phyloP scores from a whole-genome alignment of 1,140 invertebrate genomes.

The Cheumatopsyche charites region DNA sequence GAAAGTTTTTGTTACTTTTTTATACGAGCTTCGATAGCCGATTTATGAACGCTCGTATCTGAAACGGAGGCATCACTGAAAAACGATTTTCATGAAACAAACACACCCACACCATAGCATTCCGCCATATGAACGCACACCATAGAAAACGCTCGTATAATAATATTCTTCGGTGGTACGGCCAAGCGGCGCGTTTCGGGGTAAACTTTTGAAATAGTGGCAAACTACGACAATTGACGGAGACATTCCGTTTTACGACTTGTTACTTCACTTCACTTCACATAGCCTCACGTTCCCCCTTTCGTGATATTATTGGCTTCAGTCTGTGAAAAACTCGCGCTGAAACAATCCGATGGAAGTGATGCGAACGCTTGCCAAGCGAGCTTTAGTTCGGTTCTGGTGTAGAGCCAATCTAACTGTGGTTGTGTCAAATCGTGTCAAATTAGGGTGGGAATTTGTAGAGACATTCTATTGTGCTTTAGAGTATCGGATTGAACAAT shows the following conservation, averaged over 20 bases:
- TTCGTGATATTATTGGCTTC: too few species aligned
- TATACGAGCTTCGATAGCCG: background rate
- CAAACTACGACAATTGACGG: conserved; percentile 35
- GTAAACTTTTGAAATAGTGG: conserved; percentile 31
- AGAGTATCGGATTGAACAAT: too few species aligned
- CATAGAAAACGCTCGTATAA: background rate
- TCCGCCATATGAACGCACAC: background rate
- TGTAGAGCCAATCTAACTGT: too few species aligned
- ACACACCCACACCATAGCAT: background rate
- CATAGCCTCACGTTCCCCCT: background rate
- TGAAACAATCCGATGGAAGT: too few species aligned
- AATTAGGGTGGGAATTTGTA: too few species aligned
- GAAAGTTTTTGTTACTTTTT: conserved; percentile 22
- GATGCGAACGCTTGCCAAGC: too few species aligned
- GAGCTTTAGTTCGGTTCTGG: too few species aligned
- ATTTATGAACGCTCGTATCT: conserved; percentile 3
- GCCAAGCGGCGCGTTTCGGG: conserved; percentile 14
- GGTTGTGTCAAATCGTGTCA: too few species aligned
- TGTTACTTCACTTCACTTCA: conserved; percentile 34
- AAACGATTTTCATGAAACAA: conserved; percentile 9
- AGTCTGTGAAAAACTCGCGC: too few species aligned
- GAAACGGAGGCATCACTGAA: conserved; percentile 12
- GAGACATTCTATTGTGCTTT: too few species aligned
- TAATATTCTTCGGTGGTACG: conserved; percentile 7
- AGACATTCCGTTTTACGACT: conserved; percentile 36